Percentiles rank a stretch among this genome's conserved stretches.
Evolutionary conservation across 2,113 vertebrate genomes (phyloP).

Genomic region (Notarius lentiginosus): DNA sequence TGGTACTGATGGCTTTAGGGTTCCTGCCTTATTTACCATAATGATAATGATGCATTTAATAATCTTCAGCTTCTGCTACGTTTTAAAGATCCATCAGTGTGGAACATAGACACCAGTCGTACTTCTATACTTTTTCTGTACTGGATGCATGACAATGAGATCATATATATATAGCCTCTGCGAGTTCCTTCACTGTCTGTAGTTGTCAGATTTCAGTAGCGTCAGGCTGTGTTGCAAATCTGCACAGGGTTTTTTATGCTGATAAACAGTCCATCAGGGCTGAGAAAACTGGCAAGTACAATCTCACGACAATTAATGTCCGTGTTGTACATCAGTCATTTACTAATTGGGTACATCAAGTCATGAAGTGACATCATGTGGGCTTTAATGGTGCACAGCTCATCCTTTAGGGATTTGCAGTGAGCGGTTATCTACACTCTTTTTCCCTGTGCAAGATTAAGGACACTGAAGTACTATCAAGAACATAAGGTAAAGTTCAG

Average conservation of each 20-base stretch:
- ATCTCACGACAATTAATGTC: slow-evolving; percentile 46
- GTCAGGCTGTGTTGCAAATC: slow-evolving; percentile 30
- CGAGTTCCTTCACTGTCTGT: slow-evolving; percentile 10
- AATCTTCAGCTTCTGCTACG: neutral
- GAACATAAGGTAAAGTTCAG: slow-evolving; percentile 17
- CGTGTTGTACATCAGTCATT: slow-evolving; percentile 46
- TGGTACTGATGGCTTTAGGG: slow-evolving; percentile 1
- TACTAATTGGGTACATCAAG: slow-evolving; percentile 41
- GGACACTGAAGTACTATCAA: slow-evolving; percentile 22
- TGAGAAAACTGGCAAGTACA: slow-evolving; percentile 14
- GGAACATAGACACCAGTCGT: too few relatives aligned
- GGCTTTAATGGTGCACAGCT: slow-evolving; percentile 40
- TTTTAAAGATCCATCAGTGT: neutral
- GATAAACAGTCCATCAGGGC: slow-evolving; percentile 41
- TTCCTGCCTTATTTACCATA: neutral
- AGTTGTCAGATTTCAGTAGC: slow-evolving; percentile 19
- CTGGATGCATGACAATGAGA: neutral
- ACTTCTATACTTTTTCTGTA: too few relatives aligned
- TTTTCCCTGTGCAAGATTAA: slow-evolving; percentile 22
- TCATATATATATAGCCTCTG: neutral
- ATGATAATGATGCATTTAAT: neutral
- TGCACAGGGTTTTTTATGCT: neutral
- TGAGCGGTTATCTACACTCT: slow-evolving; percentile 26
- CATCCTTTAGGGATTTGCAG: slow-evolving; percentile 35
- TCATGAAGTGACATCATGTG: slow-evolving; percentile 49